Evolutionary conservation across 1,140 invertebrate species (phyloP), one percentile per base, ranked within the genome.

Genomic region (Polypedilum pembai): DNA sequence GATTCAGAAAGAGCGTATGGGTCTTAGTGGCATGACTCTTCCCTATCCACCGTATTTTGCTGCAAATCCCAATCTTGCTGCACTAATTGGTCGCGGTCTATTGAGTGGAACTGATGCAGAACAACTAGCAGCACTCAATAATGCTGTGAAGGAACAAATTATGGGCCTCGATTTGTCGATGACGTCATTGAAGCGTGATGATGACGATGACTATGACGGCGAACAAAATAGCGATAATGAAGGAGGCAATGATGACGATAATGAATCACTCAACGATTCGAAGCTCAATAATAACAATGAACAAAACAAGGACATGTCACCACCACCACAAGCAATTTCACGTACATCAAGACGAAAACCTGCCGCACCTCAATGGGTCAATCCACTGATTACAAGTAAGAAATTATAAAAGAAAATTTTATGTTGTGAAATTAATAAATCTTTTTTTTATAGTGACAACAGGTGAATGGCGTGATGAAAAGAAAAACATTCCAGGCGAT

Each of bases 361-460:
- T 0, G 94, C 94, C 0, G 94, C 94, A 40, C 96, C 96, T 0
- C 95, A 98, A 83, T 97, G 96, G 94, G 94, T 98, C 0, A 96
- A 96, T 82, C 95, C 94, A 2, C 20, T 69, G 65, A 69, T 69
- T 20, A 69, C 65, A 21, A 69, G 65, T 69, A 18, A 69, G 65
- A 18, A 21, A 10, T 20, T 3, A 15, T 3, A 3, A 83, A 85
- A 74, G 88, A 88, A 73, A 84, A 86, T 76, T 81, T 82, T 76
- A 20, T 8, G 77, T 63, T 81, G 81, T 17, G n/a, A 15, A 56
- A 56, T 15, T 56, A 8, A 15, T 56, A 8, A 56, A 3, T 15
- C 3, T 56, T 17, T 12, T 56, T 56, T 56, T 15, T 17, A 15
- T 18, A 69, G 65, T 69, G 65, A 69, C 17, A 20, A 18, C 65